Conservation (phyloP, 2,797 vertebrate species). For the Phataginus tetradactyla region DNA sequence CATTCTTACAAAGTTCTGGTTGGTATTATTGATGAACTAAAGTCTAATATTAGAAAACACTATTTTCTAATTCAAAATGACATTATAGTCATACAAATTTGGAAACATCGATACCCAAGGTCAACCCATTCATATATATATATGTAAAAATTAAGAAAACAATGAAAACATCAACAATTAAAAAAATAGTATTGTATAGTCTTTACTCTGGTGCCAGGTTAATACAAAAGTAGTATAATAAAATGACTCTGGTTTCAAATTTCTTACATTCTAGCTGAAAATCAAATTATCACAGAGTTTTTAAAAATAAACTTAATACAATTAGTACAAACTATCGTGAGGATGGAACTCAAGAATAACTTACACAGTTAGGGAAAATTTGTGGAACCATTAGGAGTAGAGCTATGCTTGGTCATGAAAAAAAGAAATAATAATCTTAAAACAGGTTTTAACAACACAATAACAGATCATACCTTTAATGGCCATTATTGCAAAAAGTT, state of each 20-base stretch:
- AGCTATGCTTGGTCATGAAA: neutral
- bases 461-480: neutral
- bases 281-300: neutral
- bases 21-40: neutral
- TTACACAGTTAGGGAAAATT: neutral
- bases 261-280: neutral
- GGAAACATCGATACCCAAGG: neutral
- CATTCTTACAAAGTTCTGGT: neutral
- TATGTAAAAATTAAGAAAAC: neutral
- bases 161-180: neutral
- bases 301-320: neutral
- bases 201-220: neutral
- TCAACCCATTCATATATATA: neutral
- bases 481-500: neutral
- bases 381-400: neutral
- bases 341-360: neutral
- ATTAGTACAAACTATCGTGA: neutral
- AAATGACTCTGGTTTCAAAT: neutral
- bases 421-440: neutral
- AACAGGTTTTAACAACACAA: neutral
- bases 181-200: neutral
- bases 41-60: neutral
- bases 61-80: neutral
- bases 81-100: neutral
- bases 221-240: neutral